These are phyloP conservation scores for Channa maculata DNA, from an alignment of 2,113 vertebrate species.

Conservation along the genomic window DNA sequence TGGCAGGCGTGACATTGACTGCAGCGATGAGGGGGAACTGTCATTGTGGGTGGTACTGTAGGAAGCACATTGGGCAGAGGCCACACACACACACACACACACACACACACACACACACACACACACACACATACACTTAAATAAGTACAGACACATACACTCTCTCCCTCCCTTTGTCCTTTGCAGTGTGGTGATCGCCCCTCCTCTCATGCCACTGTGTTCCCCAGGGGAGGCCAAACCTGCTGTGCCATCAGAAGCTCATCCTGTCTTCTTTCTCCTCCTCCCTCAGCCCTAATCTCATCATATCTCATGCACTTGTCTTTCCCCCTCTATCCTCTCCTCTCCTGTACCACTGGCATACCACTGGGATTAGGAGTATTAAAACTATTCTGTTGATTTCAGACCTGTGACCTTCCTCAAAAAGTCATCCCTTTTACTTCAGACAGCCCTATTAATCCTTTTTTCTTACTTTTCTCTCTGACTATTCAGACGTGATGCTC, in stretches of 20 bases:
- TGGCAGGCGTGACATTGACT: constrained; percentile 80
- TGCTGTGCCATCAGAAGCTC: constrained; percentile 85
- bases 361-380: constrained; percentile 76
- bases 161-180: constrained; percentile 81
- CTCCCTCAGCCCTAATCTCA: constrained; percentile 68
- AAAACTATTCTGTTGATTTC: constrained; percentile 74
- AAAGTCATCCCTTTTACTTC: constrained; percentile 56
- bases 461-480: constrained; percentile 53
- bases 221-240: constrained; percentile 79
- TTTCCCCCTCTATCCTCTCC: constrained; percentile 31
- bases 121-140: constrained; percentile 34
- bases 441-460: constrained; percentile 56
- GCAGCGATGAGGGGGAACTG: constrained; percentile 47
- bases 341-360: constrained; percentile 60
- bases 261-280: constrained; percentile 56
- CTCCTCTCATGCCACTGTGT: constrained; percentile 63
- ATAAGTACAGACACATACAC: constrained; percentile 54
- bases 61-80: constrained; percentile 40
- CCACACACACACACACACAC: constrained; percentile 50
- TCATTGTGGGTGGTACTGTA: constrained; percentile 76
- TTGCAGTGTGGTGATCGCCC: constrained; percentile 68
- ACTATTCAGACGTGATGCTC: constrained; percentile 60
- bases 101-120: constrained; percentile 40
- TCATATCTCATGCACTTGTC: constrained; percentile 68
- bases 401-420: constrained; percentile 67